phyloP scores from a whole-genome alignment of 2,113 vertebrate species.

The Penelope pileata region DNA sequence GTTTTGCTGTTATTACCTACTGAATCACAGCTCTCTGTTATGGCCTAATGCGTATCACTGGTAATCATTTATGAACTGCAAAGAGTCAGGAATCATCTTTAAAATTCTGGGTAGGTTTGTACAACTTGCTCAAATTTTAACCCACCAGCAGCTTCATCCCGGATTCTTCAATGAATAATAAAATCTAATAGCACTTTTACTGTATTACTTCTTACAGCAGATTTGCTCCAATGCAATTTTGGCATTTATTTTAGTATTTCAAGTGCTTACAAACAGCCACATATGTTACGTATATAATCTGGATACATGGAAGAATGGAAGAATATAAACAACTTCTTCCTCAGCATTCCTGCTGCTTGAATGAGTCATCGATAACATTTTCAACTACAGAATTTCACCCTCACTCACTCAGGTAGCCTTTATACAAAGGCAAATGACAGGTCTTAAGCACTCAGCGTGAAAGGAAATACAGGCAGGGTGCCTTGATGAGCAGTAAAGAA shows the following conservation, averaged over 20 bases:
- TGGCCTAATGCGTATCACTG: background rate
- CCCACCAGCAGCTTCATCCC: background rate
- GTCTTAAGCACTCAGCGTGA: background rate
- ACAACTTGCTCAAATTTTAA: background rate
- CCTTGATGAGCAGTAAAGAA: background rate
- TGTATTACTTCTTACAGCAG: background rate
- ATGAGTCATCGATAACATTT: background rate
- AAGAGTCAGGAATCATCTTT: background rate
- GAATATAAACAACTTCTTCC: background rate
- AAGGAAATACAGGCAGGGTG: background rate
- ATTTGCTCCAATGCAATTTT: background rate
- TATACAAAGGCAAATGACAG: background rate
- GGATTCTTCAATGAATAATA: background rate
- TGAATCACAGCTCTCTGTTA: background rate
- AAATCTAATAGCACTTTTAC: background rate
- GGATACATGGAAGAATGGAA: background rate
- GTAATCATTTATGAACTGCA: conserved; percentile 1
- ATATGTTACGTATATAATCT: background rate
- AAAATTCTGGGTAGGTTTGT: background rate
- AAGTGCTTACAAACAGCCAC: background rate
- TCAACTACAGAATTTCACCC: background rate
- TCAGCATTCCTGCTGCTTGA: background rate
- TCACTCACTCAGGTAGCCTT: background rate
- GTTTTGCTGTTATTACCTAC: background rate
- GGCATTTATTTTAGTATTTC: background rate